Evolutionary conservation across 2,797 vertebrate genomes (phyloP).

Genomic region (Clarias laeviceps): DNA sequence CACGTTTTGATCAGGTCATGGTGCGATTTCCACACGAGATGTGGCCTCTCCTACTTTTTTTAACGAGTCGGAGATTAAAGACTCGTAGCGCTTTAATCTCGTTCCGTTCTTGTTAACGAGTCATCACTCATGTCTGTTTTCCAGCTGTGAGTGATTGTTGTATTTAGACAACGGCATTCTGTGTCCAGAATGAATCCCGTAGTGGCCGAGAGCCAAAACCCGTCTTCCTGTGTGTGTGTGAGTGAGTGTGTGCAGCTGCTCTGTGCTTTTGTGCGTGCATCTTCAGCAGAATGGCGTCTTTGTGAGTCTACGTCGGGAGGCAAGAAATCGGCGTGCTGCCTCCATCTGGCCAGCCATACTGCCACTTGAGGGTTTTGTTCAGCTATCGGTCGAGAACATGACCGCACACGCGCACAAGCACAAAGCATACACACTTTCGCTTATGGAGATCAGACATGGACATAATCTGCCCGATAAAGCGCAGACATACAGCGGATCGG

Average conservation of each 20-base stretch:
- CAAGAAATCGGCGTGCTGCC: slow-evolving; percentile 27
- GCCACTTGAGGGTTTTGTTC: slow-evolving; percentile 60
- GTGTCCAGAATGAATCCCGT: slow-evolving; percentile 2
- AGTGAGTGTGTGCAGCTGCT: slow-evolving; percentile 5
- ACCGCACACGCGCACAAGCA: background rate
- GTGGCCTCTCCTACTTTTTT: background rate
- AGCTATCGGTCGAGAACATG: slow-evolving; percentile 45
- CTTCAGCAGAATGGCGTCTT: slow-evolving; percentile 54
- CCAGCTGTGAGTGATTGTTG: slow-evolving; percentile 1
- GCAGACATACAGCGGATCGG: background rate
- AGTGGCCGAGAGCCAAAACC: slow-evolving; percentile 2
- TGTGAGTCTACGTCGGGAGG: slow-evolving; percentile 46
- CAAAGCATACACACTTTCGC: background rate
- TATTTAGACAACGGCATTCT: slow-evolving; percentile 13
- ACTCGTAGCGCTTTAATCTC: background rate
- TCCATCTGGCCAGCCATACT: slow-evolving; percentile 56
- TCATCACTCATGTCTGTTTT: background rate
- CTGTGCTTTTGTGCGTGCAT: slow-evolving; percentile 28
- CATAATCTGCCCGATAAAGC: slow-evolving; percentile 10
- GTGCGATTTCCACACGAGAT: no score
- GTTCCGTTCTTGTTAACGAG: background rate
- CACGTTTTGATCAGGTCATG: background rate
- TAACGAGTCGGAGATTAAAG: background rate
- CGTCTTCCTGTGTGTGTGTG: slow-evolving; percentile 4
- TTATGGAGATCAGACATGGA: slow-evolving; percentile 55